Evolutionary conservation across 2,113 vertebrate species (phyloP), one percentile per base, ranked within the genome.

Genomic region (Thamnaconus septentrionalis): DNA sequence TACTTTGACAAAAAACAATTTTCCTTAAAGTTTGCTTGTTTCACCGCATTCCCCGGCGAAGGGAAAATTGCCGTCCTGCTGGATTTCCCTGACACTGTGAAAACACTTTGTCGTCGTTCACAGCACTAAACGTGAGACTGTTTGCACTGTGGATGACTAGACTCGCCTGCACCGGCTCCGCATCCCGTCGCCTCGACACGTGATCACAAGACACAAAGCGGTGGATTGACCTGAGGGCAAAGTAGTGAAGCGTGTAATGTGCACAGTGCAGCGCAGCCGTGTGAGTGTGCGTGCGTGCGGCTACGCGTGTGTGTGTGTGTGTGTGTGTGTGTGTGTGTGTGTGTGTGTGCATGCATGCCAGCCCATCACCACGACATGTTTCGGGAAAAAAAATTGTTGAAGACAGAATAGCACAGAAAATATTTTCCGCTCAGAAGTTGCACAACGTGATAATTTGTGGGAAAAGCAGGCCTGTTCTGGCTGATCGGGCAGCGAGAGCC

Each of bases 121-220:
- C 44, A 45, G 7, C n/a, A 45, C 4, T 45, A 5, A 45, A 45
- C 7, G 44, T 45, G 5, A 65, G 4, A n/a, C n/a, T n/a, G n/a
- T n/a, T n/a, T n/a, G n/a, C n/a, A n/a, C n/a, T n/a, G n/a, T n/a
- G n/a, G n/a, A 52, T 64, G 48, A 63, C 18, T 67, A 61, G 50
- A 7, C 41, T 43, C 3, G 18, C 5, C 56, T 39, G 51, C n/a
- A 0, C 43, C 57, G 57, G 7, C 57, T 71, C 59, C 56, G 73
- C 59, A 73, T 10, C 69, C 7, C 49, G 46, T 57, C 18, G 8
- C 68, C 52, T 56, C 8, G 45, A 10, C 72, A 85, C 68, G 64
- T 73, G 84, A 76, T 58, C 18, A 2, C 43, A 5, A 44, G 61
- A 45, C 64, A 70, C 61, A 78, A 77, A 79, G 69, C 59, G 44